A percentile compares a stretch with the other conserved stretches of the same genome.
phyloP scores from a whole-genome alignment of 2,888 invertebrate species.

The Cephonodes hylas region DNA sequence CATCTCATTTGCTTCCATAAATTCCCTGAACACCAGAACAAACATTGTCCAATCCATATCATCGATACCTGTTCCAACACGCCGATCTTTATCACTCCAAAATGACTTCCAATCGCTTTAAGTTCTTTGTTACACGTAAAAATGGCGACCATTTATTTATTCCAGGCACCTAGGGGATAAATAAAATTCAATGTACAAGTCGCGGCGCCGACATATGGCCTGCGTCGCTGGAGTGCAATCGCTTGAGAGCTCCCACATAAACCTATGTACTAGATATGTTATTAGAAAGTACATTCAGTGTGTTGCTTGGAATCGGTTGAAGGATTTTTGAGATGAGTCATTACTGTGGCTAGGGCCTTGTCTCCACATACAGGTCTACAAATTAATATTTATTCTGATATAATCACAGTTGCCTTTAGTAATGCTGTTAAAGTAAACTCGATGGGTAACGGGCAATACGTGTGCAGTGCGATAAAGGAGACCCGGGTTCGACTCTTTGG shows the following conservation, averaged over 20 bases:
- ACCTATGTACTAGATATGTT: slow-evolving; percentile 5
- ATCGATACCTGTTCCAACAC: not conserved
- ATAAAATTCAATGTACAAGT: slow-evolving; percentile 45
- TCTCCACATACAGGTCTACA: too few relatives aligned
- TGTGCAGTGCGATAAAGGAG: too few relatives aligned
- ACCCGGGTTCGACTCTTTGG: too few relatives aligned
- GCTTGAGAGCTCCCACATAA: slow-evolving; percentile 37
- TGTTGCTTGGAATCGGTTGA: not conserved
- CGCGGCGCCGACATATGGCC: slow-evolving; percentile 42
- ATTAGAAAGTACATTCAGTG: slow-evolving; percentile 14
- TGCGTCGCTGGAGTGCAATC: slow-evolving; percentile 42
- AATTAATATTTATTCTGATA: too few relatives aligned
- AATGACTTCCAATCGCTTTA: not conserved
- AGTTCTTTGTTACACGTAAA: not conserved
- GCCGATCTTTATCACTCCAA: not conserved
- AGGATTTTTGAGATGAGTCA: not conserved
- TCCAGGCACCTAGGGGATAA: slow-evolving; percentile 14
- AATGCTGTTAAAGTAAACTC: too few relatives aligned
- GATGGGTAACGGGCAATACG: too few relatives aligned
- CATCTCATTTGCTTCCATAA: not conserved
- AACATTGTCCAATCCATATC: not conserved
- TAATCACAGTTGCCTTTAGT: too few relatives aligned
- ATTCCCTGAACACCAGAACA: not conserved
- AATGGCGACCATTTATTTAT: slow-evolving; percentile 18
- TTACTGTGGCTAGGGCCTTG: not conserved